Conservation (phyloP, 2,888 invertebrate genomes). For the Drosophila infuscata region DNA sequence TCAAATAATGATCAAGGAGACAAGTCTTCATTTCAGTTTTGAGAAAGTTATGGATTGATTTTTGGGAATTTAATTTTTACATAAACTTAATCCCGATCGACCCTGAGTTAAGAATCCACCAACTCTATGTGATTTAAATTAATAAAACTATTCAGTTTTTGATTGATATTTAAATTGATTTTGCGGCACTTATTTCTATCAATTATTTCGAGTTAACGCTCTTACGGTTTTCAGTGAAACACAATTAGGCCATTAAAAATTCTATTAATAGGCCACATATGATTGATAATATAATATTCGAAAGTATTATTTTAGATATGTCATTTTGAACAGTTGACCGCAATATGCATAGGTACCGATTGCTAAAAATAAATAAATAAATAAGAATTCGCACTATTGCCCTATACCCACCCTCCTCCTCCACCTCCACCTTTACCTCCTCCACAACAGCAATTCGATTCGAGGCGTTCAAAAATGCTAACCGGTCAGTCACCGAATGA, state of each 20-base stretch:
- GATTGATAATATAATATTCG: conserved; percentile 76
- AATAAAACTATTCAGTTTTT: not conserved
- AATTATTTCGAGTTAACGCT: conserved; percentile 4
- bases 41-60: not conserved
- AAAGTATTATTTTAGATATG: conserved; percentile 47
- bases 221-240: conserved; percentile 12
- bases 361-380: not conserved
- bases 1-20: too few relatives aligned
- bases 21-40: not conserved
- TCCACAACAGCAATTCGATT: conserved; percentile 26
- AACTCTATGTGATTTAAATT: conserved; percentile 7
- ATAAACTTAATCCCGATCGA: not conserved
- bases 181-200: not conserved
- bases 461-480: conserved; percentile 73
- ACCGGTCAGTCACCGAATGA: conserved; percentile 70
- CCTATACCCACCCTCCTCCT: conserved; percentile 18
- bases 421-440: not conserved
- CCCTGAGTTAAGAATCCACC: not conserved
- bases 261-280: conserved; percentile 48
- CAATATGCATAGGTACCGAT: conserved; percentile 24
- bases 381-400: conserved; percentile 58
- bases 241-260: conserved; percentile 52
- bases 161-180: not conserved
- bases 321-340: conserved; percentile 41
- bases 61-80: not conserved